Evolutionary conservation across 1,140 invertebrate species (phyloP).

Genomic region (Leptestheria dahalacensis): DNA sequence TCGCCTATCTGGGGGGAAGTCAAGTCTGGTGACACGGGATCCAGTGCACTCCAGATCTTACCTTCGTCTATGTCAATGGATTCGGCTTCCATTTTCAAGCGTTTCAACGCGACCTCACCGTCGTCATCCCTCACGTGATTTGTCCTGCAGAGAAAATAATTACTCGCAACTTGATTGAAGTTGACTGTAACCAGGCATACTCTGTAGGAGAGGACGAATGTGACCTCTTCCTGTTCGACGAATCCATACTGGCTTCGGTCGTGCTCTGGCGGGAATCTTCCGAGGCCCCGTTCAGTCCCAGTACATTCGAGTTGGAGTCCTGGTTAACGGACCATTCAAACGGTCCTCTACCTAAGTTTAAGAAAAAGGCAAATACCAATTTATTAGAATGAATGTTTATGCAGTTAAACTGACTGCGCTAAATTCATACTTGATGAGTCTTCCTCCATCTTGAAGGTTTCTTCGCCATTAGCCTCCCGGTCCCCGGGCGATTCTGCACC

Average conservation of each 20-base stretch:
- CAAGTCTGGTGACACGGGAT: background rate
- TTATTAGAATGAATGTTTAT: background rate
- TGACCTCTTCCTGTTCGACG: background rate
- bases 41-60: conserved; percentile 4
- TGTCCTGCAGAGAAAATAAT: background rate
- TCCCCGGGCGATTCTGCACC: too few relatives aligned
- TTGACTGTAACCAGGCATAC: too few relatives aligned
- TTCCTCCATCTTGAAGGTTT: too few relatives aligned
- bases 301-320: too few relatives aligned
- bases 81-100: background rate
- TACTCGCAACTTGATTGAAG: background rate
- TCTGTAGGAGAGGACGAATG: background rate
- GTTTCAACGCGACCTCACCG: background rate
- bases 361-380: background rate
- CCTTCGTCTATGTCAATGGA: background rate
- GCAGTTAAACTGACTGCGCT: background rate
- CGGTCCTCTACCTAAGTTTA: background rate
- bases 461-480: too few relatives aligned
- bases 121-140: conserved; percentile 1
- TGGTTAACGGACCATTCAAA: background rate
- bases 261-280: background rate
- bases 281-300: too few relatives aligned
- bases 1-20: conserved; percentile 29
- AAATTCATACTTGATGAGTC: too few relatives aligned
- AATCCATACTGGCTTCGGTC: background rate